Evolutionary conservation across 2,888 invertebrate genomes (phyloP), one percentile per base, ranked within the genome.

Genomic region (Autographa gamma): DNA sequence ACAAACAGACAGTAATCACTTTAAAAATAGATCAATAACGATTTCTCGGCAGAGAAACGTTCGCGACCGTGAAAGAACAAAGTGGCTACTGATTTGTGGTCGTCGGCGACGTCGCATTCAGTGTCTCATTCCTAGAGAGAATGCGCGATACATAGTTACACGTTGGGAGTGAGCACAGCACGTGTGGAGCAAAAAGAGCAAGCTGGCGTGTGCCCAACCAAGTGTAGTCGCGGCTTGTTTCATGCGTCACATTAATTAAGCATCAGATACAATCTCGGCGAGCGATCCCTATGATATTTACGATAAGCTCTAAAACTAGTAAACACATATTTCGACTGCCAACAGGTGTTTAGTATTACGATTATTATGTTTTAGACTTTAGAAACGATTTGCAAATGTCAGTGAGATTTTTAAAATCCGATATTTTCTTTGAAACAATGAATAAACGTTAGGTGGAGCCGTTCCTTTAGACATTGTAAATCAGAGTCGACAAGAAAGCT

Each of bases 71-170:
- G 92, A 92, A 92, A 91, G 91, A 92, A 91, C 92, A 93, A 94
- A 95, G 93, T 92, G 91, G 88, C 87, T 87, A 86, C 92, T 94
- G 95, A 95, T 95, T 95, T 94, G 94, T 94, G 91, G 90, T 88
- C 85, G 89, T 85, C 77, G 71, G 58, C 69, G 71, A 69, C 85
- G 89, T 87, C 88, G 89, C 88, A 88, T 90, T 89, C 89, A 89
- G 86, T 87, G 88, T 89, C 90, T 90, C 91, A 91, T 93, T 92
- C 91, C 89, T 89, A 87, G 86, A 89, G 88, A 83, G 89, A 88
- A 91, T 90, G 89, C 84, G 79, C 81, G 73, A 76, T 86, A 86
- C 85, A 89, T 85, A 85, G 84, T 77, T 82, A 74, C 58, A 74
- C 74, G 77, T 80, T 73, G 79, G 18, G 70, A 74, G 66, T 67